Evolutionary conservation across 2,797 vertebrate species (phyloP), one percentile per base, ranked within the genome.

Genomic region (Eptatretus atami): DNA sequence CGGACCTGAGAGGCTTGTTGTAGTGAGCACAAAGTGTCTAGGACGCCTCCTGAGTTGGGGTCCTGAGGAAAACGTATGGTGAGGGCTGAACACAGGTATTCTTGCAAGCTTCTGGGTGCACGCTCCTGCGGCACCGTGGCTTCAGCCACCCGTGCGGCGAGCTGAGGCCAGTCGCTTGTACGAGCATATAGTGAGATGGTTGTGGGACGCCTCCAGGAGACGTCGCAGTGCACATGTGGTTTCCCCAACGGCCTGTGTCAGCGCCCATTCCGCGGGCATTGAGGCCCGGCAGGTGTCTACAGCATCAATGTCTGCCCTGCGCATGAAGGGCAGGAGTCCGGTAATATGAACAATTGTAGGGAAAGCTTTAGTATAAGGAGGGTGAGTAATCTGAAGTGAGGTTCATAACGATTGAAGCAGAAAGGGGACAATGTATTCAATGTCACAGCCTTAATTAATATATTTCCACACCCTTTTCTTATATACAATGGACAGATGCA

Each of bases 21-120:
- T 90, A 68, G 86, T 75, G 52, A 77, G 78, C 67, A 94, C 87
- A 77, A 88, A 78, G 70, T 87, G 82, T 92, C 84, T 73, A 87
- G 66, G 53, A 84, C 81, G 0, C 84, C 83, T 0, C 81, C 78
- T 31, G 81, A 78, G 78, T 70, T 78, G 0, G 83, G 77, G 63
- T 84, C 74, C 0, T 66, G 77, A 5, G 76, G 79, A 66, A 83
- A 77, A 55, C 8, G 76, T 69, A 84, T 73, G 52, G 70, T 74
- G 69, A 86, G 72, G 0, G 68, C 69, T 64, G 79, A 76, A 63
- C 71, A 75, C 14, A 92, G 69, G 63, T 73, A 72, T 65, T 65
- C 80, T 75, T 1, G 70, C 65, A 25, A 93, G 66, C 69, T 74
- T 76, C 69, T 78, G 69, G n/a, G 73, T 65, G 15, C 71, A 52